Evolutionary conservation across 2,888 invertebrate species (phyloP).

Genomic region (Gasteruption jaculator): DNA sequence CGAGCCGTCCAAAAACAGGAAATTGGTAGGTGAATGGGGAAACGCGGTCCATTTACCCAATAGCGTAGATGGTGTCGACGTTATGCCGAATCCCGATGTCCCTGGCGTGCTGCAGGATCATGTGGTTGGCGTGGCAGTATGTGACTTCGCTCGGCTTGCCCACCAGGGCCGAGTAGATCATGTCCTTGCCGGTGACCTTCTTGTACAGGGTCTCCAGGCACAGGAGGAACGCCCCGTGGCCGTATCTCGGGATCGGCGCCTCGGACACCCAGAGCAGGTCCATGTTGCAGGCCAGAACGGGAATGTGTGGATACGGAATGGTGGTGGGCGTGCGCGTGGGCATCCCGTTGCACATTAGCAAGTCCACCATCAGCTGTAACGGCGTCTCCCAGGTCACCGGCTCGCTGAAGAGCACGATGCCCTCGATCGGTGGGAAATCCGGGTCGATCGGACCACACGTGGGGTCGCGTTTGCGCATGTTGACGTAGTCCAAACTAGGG

Average conservation of each 20-base stretch:
- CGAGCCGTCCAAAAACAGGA: too few species aligned
- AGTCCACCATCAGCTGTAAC: constrained; percentile 61
- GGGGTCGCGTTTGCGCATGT: constrained; percentile 40
- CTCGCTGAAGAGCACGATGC: constrained; percentile 62
- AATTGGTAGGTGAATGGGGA: too few species aligned
- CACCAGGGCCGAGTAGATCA: constrained; percentile 60
- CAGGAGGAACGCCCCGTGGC: constrained; percentile 63
- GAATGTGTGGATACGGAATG: constrained; percentile 60
- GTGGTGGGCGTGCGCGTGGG: constrained; percentile 46
- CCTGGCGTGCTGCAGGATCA: constrained; percentile 56
- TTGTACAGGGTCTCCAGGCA: constrained; percentile 62
- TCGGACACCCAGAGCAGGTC: constrained; percentile 66
- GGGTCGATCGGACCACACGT: constrained; percentile 53
- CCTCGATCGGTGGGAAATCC: constrained; percentile 57
- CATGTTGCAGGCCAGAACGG: constrained; percentile 65
- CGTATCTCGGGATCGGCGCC: constrained; percentile 61
- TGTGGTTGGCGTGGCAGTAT: constrained; percentile 60
- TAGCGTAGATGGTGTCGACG: constrained; percentile 58
- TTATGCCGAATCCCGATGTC: constrained; percentile 52
- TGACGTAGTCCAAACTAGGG: constrained; percentile 59
- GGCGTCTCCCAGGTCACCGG: constrained; percentile 64
- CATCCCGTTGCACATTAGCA: constrained; percentile 59
- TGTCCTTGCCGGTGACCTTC: constrained; percentile 59
- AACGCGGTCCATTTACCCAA: constrained; percentile 55
- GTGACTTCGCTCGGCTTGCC: constrained; percentile 67